Conservation (phyloP, 1,140 invertebrate species). For the Zaprionus lachaisei region DNA sequence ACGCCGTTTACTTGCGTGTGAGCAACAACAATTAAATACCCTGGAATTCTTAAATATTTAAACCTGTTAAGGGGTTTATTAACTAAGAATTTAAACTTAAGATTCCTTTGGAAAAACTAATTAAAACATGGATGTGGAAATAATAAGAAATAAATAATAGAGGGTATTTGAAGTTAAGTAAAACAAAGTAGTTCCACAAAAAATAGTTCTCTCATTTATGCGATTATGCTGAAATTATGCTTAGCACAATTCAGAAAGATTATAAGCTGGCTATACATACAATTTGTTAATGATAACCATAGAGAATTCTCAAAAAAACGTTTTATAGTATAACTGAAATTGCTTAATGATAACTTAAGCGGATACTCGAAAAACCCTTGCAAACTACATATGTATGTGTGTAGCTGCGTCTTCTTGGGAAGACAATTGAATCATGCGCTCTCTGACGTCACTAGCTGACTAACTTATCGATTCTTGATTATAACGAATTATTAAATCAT, state of each 20-base stretch:
- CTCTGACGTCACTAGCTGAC: slow-evolving; percentile 22
- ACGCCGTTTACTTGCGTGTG: background rate
- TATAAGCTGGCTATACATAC: background rate
- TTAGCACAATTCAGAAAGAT: background rate
- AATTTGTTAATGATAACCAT: background rate
- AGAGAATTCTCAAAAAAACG: background rate
- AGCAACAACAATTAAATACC: background rate
- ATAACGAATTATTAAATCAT: background rate
- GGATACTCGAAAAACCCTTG: background rate
- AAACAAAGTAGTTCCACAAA: background rate
- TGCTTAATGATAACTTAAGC: background rate
- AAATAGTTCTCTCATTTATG: background rate
- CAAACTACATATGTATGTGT: too few relatives aligned
- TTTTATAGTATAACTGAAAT: background rate
- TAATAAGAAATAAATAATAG: too few relatives aligned
- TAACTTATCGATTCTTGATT: slow-evolving; percentile 6
- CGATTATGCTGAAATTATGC: background rate
- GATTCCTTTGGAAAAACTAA: too few relatives aligned
- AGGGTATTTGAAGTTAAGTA: too few relatives aligned
- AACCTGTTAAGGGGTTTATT: background rate
- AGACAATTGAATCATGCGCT: background rate
- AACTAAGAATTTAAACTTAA: too few relatives aligned
- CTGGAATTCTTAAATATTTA: background rate
- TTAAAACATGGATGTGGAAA: too few relatives aligned
- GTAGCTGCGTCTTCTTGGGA: background rate